phyloP scores from a whole-genome alignment of 37 sponge, comb jelly and placozoan species.

The Corticium candelabrum region DNA sequence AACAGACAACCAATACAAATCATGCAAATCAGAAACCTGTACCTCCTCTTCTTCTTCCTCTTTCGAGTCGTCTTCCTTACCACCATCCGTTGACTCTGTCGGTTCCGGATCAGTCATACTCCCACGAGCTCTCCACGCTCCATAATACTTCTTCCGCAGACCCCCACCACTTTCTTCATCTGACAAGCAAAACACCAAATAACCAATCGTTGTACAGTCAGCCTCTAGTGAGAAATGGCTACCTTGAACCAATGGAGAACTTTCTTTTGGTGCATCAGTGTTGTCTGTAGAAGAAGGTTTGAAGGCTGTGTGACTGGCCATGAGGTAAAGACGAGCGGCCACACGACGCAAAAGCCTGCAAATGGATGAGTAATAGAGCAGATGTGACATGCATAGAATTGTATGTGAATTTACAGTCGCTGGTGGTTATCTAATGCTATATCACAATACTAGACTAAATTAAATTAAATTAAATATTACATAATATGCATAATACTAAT shows the following conservation, averaged over 20 bases:
- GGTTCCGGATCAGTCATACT: constrained; percentile 3
- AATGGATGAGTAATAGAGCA: background rate
- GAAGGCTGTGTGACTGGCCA: background rate
- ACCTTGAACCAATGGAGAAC: background rate
- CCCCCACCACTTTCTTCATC: background rate
- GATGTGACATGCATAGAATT: too few relatives aligned
- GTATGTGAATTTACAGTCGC: too few relatives aligned
- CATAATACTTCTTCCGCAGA: constrained; percentile 64
- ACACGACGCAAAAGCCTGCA: constrained; percentile 1
- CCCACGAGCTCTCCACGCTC: constrained; percentile 39
- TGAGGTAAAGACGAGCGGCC: background rate
- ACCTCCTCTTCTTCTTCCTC: constrained; percentile 1
- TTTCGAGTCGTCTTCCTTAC: background rate
- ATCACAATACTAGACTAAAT: background rate
- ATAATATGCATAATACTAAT: background rate
- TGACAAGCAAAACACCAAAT: too few relatives aligned
- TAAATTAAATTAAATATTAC: background rate
- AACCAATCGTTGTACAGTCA: too few relatives aligned
- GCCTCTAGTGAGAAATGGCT: too few relatives aligned
- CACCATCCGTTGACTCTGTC: background rate
- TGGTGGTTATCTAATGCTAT: too few relatives aligned
- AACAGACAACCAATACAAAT: too few relatives aligned
- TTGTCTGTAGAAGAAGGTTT: background rate
- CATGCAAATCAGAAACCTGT: too few relatives aligned
- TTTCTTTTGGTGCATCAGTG: background rate